These are phyloP conservation scores for Sphaeramia orbicularis DNA, from an alignment of 2,797 vertebrate genomes.

Conservation along the genomic window DNA sequence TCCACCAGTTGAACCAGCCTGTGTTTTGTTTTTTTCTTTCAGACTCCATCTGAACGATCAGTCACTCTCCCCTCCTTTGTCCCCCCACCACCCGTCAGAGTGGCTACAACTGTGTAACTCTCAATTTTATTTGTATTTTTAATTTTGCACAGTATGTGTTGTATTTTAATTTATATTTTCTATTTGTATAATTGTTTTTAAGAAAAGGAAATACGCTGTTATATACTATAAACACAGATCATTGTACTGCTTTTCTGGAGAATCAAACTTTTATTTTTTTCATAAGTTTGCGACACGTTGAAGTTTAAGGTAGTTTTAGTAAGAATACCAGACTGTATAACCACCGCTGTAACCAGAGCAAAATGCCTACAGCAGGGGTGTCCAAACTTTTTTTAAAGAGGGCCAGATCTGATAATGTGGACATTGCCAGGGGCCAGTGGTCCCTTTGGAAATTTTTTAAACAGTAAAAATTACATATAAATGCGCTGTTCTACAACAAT, in stretches of 20 bases:
- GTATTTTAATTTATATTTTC: slow-evolving; percentile 15
- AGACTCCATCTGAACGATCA: slow-evolving; percentile 66
- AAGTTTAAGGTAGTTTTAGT: too few relatives aligned
- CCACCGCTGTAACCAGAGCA: too few relatives aligned
- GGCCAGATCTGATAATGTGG: too few relatives aligned
- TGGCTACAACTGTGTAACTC: slow-evolving; percentile 81
- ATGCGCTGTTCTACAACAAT: too few relatives aligned
- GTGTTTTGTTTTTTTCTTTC: slow-evolving; percentile 43
- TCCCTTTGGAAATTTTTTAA: too few relatives aligned
- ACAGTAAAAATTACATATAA: too few relatives aligned
- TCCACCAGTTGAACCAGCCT: neutral
- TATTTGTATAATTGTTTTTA: slow-evolving; percentile 28
- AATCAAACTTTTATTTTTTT: neutral
- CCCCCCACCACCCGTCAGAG: slow-evolving; percentile 73
- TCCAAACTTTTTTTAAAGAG: too few relatives aligned
- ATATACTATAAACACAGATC: neutral
- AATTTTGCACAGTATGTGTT: slow-evolving; percentile 1
- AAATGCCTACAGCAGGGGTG: too few relatives aligned
- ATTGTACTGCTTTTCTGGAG: neutral
- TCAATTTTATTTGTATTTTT: neutral
- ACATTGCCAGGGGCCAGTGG: too few relatives aligned
- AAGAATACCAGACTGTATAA: too few relatives aligned
- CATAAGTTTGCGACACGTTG: too few relatives aligned
- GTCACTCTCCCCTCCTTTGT: slow-evolving; percentile 64
- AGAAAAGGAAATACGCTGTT: neutral